Evolutionary conservation across 2,888 invertebrate genomes (phyloP), one percentile per base, ranked within the genome.

Genomic region (Chaetogeoica ovagalla): DNA sequence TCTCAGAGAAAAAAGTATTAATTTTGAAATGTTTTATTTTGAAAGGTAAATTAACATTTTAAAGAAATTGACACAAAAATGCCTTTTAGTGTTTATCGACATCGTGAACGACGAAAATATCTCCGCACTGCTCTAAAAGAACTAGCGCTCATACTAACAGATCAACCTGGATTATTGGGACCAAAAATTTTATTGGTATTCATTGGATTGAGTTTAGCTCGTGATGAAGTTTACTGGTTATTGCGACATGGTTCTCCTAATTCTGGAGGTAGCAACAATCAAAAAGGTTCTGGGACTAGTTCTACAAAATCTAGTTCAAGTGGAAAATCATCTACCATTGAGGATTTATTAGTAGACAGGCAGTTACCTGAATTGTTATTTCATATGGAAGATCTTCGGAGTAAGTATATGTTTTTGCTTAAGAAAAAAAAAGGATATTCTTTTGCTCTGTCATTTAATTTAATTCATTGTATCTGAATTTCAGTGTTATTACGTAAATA

Each of bases 211-310:
- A 96, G 96, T 83, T 93, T 96, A 86, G 93, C 98, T 0, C 90
- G 98, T 84, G 99, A 99, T 89, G 99, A 99, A 88, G 94, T 99
- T 37, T 90, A 94, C 72, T 99, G 99, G 99, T 89, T 99, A 69
- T 86, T 99, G 66, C 90, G 99, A 75, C 99, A 99, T 86, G 94
- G 95, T 86, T 66, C 66, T 2, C 66, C 66, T 2, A 66, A 66
- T 59, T 75, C 75, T 75, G 75, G 75, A 15, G 39, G 66, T 8
- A 23, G 57, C 39, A 66, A 57, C n/a, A 75, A n/a, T 43, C 75
- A 75, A 75, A 75, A 75, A 3, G 57, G 66, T 13, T 6, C 66
- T 43, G 66, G 66, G 4, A 23, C 39, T 11, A 39, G 65, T 13
- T 9, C 55, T 21, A 65, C 52, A n/a, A 75, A 75, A 66, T 97